Percentiles rank a stretch among this genome's conserved stretches.
These are phyloP conservation scores for Sitophilus oryzae DNA, from an alignment of 1,140 invertebrate genomes.

Conservation along the genomic window DNA sequence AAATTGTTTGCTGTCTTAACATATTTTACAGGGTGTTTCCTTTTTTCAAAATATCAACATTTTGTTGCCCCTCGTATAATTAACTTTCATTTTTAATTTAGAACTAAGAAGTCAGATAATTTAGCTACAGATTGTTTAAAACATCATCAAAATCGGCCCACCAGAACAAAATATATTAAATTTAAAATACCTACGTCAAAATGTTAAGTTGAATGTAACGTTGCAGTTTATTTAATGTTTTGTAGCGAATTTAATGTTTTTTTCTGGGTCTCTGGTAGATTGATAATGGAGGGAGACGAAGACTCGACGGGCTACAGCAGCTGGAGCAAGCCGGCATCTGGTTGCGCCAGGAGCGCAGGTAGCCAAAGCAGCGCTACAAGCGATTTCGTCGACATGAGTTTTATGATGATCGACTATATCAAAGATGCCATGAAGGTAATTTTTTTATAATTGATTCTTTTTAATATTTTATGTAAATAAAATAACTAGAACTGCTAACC, in stretches of 20 bases:
- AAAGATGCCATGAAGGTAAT: conserved; percentile 74
- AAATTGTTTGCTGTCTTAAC: too few species aligned
- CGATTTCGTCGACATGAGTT: conserved; percentile 75
- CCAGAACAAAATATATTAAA: too few species aligned
- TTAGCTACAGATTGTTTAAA: too few species aligned
- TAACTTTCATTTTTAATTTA: too few species aligned
- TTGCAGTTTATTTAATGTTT: not conserved
- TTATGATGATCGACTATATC: conserved; percentile 77
- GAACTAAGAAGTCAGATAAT: too few species aligned
- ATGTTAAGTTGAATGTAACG: not conserved
- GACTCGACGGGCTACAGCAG: conserved; percentile 28
- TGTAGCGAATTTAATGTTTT: conserved; percentile 13
- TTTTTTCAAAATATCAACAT: too few species aligned
- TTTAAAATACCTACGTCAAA: too few species aligned
- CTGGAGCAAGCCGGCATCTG: not conserved
- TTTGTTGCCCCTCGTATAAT: too few species aligned
- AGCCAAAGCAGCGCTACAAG: conserved; percentile 20
- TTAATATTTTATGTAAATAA: not conserved
- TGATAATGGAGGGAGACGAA: conserved; percentile 37
- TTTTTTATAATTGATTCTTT: not conserved
- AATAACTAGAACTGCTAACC: too few species aligned
- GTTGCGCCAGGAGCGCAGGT: conserved; percentile 13
- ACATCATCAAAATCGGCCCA: too few species aligned
- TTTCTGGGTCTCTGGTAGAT: too few species aligned
- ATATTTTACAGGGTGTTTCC: too few species aligned